phyloP scores from a whole-genome alignment of 2,888 invertebrate species.

The Tenodera sinensis region DNA sequence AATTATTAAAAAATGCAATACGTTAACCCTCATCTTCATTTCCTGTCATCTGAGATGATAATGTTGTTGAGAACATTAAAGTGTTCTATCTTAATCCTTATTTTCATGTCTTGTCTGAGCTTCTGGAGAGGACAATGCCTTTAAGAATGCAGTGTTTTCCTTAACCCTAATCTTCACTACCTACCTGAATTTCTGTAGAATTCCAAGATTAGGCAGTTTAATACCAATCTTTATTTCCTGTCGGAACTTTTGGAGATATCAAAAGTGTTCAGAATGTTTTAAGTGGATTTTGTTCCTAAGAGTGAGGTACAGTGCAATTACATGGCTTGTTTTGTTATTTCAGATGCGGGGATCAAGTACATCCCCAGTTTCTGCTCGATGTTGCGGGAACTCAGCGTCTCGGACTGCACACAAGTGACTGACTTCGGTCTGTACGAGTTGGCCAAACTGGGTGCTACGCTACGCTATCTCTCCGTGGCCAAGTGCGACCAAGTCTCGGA shows the following conservation, averaged over 20 bases:
- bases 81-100: too few relatives aligned
- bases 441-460: slow-evolving; percentile 79
- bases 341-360: slow-evolving; percentile 87
- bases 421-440: slow-evolving; percentile 89
- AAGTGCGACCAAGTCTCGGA: slow-evolving; percentile 88
- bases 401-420: slow-evolving; percentile 84
- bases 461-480: slow-evolving; percentile 88
- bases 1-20: too few relatives aligned
- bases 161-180: too few relatives aligned
- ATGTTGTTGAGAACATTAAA: too few relatives aligned
- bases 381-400: slow-evolving; percentile 82
- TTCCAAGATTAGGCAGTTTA: too few relatives aligned
- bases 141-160: too few relatives aligned
- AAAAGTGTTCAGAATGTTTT: neutral
- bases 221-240: too few relatives aligned
- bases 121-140: too few relatives aligned
- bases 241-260: neutral
- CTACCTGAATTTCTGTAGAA: too few relatives aligned
- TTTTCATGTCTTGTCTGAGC: too few relatives aligned
- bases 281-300: slow-evolving; percentile 20
- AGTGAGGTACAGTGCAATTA: slow-evolving; percentile 13
- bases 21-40: too few relatives aligned
- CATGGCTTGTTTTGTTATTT: slow-evolving; percentile 35
- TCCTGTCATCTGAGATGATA: too few relatives aligned
- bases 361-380: slow-evolving; percentile 84